Base-by-base conservation (phyloP, 2,888 invertebrate genomes). In the Ophraella communa region DNA sequence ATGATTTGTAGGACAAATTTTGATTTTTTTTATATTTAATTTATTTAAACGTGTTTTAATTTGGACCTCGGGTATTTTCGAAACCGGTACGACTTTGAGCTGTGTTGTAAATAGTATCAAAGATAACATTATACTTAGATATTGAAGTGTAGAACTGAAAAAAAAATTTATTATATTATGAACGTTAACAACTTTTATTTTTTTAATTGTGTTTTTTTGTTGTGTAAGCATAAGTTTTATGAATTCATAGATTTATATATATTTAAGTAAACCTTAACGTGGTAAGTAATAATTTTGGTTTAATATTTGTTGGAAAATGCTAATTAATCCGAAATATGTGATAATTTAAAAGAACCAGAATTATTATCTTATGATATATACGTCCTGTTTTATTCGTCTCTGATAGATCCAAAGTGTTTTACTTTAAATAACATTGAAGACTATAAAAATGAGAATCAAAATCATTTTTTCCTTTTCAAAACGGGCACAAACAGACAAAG, bases 71-170 rank as follows among this genome's bases (percentile, higher is more conserved):
- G 4, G 24, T 2, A 1, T 8, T 30, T 30, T 10, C 30, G 11
- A 30, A 30, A n/a, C 42, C 2, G 20, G 7, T 45, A n/a, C 20
- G 21, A 45, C 20, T 21, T 45, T 45, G n/a, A 11, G 24, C 35
- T 51, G n/a, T 58, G n/a, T n/a, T n/a, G 58, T 58, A 58, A 21
- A 51, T 58, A 58, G 24, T 24, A 20, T 51, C 14, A 20, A 27
- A 56, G 30, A 56, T 45, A 56, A 27, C 57, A 11, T 44, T 47
- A 23, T 57, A 56, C 10, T 21, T 56, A 57, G 33, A 51, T 58
- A 49, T 51, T 39, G 17, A 51, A 49, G 51, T n/a, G n/a, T 58
- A 58, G 58, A 39, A 51, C 58, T 49, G 51, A 58, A 51, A 27
- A 33, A 47, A 57, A 45, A 33, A n/a, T n/a, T n/a, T n/a, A n/a